Evolutionary conservation across 2,797 vertebrate species (phyloP), one percentile per base, ranked within the genome.

Genomic region (Ptychadena robeensis): DNA sequence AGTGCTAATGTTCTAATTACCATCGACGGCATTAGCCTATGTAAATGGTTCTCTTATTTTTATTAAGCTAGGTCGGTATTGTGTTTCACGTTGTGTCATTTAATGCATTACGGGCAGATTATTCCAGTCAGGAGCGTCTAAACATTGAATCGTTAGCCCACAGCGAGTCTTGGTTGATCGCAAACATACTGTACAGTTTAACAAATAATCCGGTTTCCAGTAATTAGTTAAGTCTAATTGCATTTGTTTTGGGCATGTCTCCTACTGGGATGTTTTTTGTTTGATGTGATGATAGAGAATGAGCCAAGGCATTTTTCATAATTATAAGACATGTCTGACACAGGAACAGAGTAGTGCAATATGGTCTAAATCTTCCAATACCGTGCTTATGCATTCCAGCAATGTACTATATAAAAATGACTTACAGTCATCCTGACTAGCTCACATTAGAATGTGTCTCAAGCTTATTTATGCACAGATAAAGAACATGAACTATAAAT

Each of bases 1-100:
- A 82, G 87, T 82, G 74, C 25, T 74, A 81, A 6, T 30, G 73
- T 85, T 85, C 88, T 87, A 85, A 88, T 89, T 86, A 87, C 69
- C 71, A 35, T 79, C 65, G 65, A 44, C 80, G 65, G 81, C 77
- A 84, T 85, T 87, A 86, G 44, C 25, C 14, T 48, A 35, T 84
- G 87, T 86, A 86, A 88, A 85, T 83, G 79, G 59, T 81, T 0
- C 0, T 79, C 84, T 85, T 59, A 12, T 72, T 65, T 80, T 75
- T 85, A 40, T 67, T 65, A 72, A 61, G 70, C 25, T 0, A 22
- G 72, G 64, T 0, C 14, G 82, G 66, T 59, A 76, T 34, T 7
- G 35, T 15, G 5, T 70, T 14, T 82, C 80, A n/a, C 14, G 25
- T 37, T 48, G 8, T 12, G 25, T 67, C 73, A 69, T 79, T 74